Percentiles rank a stretch among this genome's conserved stretches.
Evolutionary conservation across 2,888 invertebrate genomes (phyloP).

Genomic region (Aphodius granarius): DNA sequence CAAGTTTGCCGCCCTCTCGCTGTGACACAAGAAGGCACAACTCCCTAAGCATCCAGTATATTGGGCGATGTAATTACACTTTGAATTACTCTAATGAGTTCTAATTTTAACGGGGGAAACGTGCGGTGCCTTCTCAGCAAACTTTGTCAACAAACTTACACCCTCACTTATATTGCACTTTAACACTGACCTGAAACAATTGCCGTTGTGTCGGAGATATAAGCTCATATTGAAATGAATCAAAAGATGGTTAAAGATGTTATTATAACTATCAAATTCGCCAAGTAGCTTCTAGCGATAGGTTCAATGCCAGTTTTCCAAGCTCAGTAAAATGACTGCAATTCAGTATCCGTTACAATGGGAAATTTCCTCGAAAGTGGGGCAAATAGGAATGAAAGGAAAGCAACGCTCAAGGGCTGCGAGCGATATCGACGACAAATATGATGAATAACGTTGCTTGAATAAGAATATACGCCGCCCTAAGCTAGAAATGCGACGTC

Average conservation of each 20-base stretch:
- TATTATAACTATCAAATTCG: too few species aligned
- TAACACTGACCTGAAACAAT: neutral
- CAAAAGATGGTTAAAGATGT: too few species aligned
- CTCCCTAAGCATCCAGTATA: neutral
- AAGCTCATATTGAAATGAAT: too few species aligned
- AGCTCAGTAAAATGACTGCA: neutral
- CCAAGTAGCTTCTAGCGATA: neutral
- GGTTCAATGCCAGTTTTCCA: neutral
- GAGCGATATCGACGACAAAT: neutral
- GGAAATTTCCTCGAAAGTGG: neutral
- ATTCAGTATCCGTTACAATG: neutral
- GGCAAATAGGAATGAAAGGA: neutral
- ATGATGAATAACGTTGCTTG: neutral
- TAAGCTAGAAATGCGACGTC: neutral
- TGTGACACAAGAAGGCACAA: slow-evolving; percentile 10
- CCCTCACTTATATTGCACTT: neutral
- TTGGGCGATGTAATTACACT: slow-evolving; percentile 20
- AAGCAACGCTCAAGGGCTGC: neutral
- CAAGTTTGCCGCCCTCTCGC: neutral
- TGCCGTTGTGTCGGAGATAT: too few species aligned
- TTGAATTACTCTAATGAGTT: slow-evolving; percentile 27
- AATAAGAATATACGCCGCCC: neutral
- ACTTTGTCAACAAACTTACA: neutral
- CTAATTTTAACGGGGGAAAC: neutral
- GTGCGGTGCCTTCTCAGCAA: neutral